These are phyloP conservation scores for Nycticryphes semicollaris DNA, from an alignment of 2,113 vertebrate species.

Conservation along the genomic window DNA sequence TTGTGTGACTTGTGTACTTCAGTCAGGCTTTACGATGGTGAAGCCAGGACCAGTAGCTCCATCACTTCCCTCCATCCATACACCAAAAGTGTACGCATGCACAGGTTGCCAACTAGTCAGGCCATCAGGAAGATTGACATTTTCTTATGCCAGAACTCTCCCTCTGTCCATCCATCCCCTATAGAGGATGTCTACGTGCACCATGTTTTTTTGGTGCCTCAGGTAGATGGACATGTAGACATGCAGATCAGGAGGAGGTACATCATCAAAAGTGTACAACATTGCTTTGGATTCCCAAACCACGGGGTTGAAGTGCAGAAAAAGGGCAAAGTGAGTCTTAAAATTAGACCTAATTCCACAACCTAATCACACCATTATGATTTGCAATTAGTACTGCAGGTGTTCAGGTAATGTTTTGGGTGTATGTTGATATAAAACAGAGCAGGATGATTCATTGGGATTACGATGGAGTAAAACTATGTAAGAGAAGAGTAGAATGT, in stretches of 20 bases:
- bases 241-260: neutral
- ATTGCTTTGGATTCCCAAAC: neutral
- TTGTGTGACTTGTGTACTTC: neutral
- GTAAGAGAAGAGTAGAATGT: neutral
- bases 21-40: accelerated
- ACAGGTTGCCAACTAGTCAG: neutral
- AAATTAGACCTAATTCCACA: neutral
- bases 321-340: neutral
- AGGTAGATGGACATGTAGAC: neutral
- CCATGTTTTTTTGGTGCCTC: neutral
- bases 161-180: neutral
- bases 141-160: neutral
- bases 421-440: neutral
- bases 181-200: accelerated
- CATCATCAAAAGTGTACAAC: neutral
- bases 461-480: neutral
- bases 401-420: neutral
- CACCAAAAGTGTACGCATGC: too few species aligned
- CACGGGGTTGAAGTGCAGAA: neutral
- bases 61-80: neutral
- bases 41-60: neutral
- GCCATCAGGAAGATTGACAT: neutral
- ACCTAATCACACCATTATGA: neutral
- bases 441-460: neutral
- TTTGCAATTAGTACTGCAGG: neutral